A percentile compares a stretch with the other conserved stretches of the same genome.
These are phyloP conservation scores for Taenioides sp. DNA, from an alignment of 2,797 vertebrate genomes.

Conservation along the genomic window DNA sequence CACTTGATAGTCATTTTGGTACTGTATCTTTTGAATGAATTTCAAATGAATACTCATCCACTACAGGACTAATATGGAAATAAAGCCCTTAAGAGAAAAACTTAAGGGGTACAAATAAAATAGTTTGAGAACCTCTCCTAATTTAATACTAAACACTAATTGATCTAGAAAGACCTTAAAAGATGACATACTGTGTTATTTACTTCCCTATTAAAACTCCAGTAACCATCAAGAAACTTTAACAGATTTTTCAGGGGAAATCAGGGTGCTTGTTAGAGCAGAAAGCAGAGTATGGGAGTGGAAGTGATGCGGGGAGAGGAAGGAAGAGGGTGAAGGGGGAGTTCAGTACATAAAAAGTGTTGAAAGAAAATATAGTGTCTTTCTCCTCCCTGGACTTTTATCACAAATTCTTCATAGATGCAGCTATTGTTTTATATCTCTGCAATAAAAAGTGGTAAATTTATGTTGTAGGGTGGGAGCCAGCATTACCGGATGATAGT, in stretches of 20 bases:
- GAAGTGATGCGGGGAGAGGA: slow-evolving; percentile 59
- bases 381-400: slow-evolving; percentile 32
- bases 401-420: slow-evolving; percentile 7
- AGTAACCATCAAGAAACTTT: slow-evolving; percentile 55
- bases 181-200: background rate
- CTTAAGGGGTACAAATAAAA: no score
- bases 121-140: background rate
- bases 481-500: background rate
- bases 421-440: slow-evolving; percentile 8
- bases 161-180: background rate
- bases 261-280: slow-evolving; percentile 73
- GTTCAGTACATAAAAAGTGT: slow-evolving; percentile 64
- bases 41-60: no score
- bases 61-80: no score
- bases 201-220: slow-evolving; percentile 47
- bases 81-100: background rate
- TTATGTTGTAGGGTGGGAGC: background rate
- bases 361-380: slow-evolving; percentile 55
- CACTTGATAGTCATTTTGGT: background rate
- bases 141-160: background rate
- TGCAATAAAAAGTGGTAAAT: slow-evolving; percentile 2
- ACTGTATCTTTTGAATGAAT: no score
- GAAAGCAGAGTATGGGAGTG: slow-evolving; percentile 59
- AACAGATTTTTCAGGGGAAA: slow-evolving; percentile 74
- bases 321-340: slow-evolving; percentile 57